These are phyloP conservation scores for Pachliopta kotzebuea DNA, from an alignment of 2,888 invertebrate genomes.

Conservation along the genomic window DNA sequence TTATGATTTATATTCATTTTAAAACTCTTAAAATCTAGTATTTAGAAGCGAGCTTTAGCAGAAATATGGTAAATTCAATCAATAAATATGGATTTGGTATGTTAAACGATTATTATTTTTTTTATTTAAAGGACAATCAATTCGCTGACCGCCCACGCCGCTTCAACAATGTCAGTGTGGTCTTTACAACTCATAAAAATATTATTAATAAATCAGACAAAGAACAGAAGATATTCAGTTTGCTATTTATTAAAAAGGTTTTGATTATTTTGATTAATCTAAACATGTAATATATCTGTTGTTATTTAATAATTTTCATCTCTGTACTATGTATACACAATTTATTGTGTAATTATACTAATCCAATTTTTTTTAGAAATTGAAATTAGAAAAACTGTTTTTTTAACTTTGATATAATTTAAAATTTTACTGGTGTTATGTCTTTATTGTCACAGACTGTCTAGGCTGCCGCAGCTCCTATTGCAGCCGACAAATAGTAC, in stretches of 20 bases:
- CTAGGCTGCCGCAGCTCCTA: no score
- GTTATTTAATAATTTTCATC: no score
- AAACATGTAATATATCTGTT: neutral
- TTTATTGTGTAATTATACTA: no score
- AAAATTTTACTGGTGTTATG: no score
- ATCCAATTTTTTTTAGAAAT: no score
- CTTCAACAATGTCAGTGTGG: conserved; percentile 3
- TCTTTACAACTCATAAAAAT: neutral
- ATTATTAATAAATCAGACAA: conserved; percentile 8
- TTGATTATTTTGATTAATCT: neutral
- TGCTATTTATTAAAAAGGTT: neutral
- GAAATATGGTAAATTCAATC: conserved; percentile 21
- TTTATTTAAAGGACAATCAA: conserved; percentile 15
- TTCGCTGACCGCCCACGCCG: conserved; percentile 19
- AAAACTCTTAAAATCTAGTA: conserved; percentile 10
- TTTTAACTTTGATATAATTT: no score
- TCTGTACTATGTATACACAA: no score
- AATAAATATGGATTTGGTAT: conserved; percentile 26
- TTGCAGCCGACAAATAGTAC: no score
- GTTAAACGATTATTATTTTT: conserved; percentile 14
- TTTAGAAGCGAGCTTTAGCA: conserved; percentile 10
- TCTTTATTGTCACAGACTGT: no score
- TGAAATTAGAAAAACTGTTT: no score
- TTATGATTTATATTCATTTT: conserved; percentile 19
- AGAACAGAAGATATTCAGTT: neutral